Percentiles rank a stretch among this genome's conserved stretches.
phyloP scores from a whole-genome alignment of 2,888 invertebrate genomes.

The Pammene fasciana region DNA sequence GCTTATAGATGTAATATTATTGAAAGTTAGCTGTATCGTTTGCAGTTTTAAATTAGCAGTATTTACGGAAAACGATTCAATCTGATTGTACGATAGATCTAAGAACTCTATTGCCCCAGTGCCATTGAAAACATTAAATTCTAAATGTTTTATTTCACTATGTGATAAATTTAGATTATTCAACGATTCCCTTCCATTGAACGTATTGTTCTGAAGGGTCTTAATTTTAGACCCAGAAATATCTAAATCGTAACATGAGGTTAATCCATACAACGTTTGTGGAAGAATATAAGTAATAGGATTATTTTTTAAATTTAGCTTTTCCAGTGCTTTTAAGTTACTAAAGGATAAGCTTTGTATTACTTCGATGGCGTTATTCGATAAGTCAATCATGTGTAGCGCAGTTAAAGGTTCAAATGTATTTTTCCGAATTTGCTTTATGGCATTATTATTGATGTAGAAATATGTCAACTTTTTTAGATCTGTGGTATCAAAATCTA shows the following conservation, averaged over 20 bases:
- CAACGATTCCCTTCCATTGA: constrained; percentile 26
- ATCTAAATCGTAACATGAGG: constrained; percentile 18
- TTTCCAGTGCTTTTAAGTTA: constrained; percentile 8
- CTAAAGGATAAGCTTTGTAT: constrained; percentile 23
- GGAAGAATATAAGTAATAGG: constrained; percentile 12
- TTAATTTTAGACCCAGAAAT: constrained; percentile 22
- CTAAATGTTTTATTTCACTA: constrained; percentile 21
- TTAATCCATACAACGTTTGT: constrained; percentile 29
- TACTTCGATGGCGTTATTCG: constrained; percentile 18
- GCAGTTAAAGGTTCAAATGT: constrained; percentile 5
- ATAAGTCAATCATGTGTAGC: constrained; percentile 23
- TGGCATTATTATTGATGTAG: constrained; percentile 22
- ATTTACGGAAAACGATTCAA: constrained; percentile 18
- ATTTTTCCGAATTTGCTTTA: constrained; percentile 8
- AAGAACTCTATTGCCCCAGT: constrained; percentile 11
- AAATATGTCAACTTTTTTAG: constrained; percentile 17
- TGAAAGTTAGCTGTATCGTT: constrained; percentile 16
- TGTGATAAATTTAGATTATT: constrained; percentile 16
- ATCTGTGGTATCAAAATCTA: constrained; percentile 23
- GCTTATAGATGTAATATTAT: constrained; percentile 20
- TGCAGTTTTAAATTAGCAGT: constrained; percentile 7
- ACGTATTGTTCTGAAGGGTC: constrained; percentile 20
- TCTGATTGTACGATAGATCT: constrained; percentile 28
- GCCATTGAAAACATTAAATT: constrained; percentile 22
- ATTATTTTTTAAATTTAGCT: constrained; percentile 24